A percentile compares a stretch with the other conserved stretches of the same genome.
These are phyloP conservation scores for Cichladusa arquata DNA, from an alignment of 2,113 vertebrate species.

Conservation along the genomic window DNA sequence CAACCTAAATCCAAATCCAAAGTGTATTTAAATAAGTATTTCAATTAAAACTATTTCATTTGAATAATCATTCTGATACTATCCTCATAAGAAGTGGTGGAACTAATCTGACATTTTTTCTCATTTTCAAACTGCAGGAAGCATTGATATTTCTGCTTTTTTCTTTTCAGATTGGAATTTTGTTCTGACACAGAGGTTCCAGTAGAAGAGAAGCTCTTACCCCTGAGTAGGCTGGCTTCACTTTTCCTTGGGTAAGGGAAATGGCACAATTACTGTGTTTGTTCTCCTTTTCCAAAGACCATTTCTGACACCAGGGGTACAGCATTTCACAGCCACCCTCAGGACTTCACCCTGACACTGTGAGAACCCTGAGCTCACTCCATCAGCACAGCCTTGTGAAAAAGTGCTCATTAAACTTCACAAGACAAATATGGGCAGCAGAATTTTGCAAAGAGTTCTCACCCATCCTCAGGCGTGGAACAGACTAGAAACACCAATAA, in stretches of 20 bases:
- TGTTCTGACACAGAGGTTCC: neutral
- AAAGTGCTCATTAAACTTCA: neutral
- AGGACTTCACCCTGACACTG: neutral
- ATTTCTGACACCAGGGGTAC: neutral
- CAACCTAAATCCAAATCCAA: neutral
- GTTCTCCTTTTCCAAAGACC: neutral
- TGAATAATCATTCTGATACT: neutral
- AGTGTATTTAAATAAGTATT: neutral
- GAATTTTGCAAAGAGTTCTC: neutral
- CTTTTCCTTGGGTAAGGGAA: neutral
- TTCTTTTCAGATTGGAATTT: neutral
- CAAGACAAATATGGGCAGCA: neutral
- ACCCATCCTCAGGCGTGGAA: neutral
- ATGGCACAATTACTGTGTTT: neutral
- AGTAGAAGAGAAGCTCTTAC: neutral
- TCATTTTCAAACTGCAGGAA: neutral
- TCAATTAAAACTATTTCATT: neutral
- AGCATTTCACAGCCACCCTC: neutral
- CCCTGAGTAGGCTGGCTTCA: neutral
- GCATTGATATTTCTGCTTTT: neutral
- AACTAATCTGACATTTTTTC: neutral
- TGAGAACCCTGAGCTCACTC: neutral
- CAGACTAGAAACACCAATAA: neutral
- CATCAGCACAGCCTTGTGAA: neutral
- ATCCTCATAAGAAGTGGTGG: neutral